Evolutionary conservation across 2,113 vertebrate genomes (phyloP).

Genomic region (Aramus guarauna): DNA sequence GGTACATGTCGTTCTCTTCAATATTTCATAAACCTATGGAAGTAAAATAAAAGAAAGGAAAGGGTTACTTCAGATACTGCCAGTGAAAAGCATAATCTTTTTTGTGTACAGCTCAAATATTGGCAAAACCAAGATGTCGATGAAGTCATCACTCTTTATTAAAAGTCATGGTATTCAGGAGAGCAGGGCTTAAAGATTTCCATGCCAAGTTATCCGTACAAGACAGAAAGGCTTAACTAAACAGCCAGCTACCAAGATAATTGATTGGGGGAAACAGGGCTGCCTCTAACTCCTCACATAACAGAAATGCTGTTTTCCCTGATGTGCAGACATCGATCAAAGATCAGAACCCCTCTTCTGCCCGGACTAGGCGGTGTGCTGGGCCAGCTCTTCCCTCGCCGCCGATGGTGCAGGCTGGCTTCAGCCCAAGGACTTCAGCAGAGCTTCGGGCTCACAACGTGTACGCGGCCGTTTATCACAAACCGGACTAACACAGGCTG

Average conservation of each 20-base stretch:
- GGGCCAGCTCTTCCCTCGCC: not conserved
- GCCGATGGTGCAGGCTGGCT: not conserved
- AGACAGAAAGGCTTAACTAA: not conserved
- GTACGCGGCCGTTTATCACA: not conserved
- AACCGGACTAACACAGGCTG: not conserved
- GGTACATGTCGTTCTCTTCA: conserved; percentile 90
- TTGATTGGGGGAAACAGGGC: not conserved
- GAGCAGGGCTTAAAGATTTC: not conserved
- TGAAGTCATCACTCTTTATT: conserved; percentile 15
- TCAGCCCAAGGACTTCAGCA: not conserved
- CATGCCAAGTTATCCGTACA: fast-evolving
- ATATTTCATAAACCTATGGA: conserved; percentile 88
- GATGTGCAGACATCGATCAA: fast-evolving
- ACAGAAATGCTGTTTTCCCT: not conserved
- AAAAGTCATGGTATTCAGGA: conserved; percentile 1
- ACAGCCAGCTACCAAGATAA: not conserved
- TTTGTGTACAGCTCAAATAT: conserved; percentile 16
- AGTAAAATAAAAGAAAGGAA: not conserved
- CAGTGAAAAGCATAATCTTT: not conserved
- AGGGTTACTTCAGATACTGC: not conserved
- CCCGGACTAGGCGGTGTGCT: fast-evolving
- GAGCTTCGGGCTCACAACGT: not conserved
- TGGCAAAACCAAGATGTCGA: not conserved
- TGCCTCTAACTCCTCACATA: not conserved
- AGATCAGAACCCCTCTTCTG: not conserved